Evolutionary conservation across 1,140 invertebrate genomes (phyloP), one percentile per base, ranked within the genome.

Genomic region (Protaetia brevitarsis): DNA sequence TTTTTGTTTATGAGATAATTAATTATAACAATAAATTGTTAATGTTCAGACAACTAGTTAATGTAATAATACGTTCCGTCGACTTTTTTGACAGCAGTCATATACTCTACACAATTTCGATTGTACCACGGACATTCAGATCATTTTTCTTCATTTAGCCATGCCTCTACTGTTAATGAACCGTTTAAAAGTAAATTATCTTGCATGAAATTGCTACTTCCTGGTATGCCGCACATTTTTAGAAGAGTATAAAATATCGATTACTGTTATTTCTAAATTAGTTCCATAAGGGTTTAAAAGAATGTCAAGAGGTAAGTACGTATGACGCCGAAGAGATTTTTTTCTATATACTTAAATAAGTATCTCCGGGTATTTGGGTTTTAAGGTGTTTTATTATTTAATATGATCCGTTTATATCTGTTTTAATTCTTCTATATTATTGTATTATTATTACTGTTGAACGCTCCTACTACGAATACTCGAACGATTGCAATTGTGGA

Each of bases 131-230:
- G 26, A 51, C 16, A 51, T 51, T 51, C 41, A 51, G 41, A 51
- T 51, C 41, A 51, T 51, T 51, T 51, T 51, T 51, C 41, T 51
- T 51, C 41, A 51, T 51, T 51, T 51, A 51, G 41, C 11, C 26
- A 51, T 23, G 41, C 41, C 19, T 51, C 41, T 51, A 19, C 2
- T 19, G 19, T 23, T 23, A 51, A 51, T 23, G 16, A 51, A 51
- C 41, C 41, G 7, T 51, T 51, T 51, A 21, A 51, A 51, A 51
- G 2, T 23, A 51, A 51, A 51, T 51, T 51, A 51, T 51, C 5
- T 51, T 19, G 19, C 41, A 23, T 51, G 41, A 51, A 51, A 51
- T 51, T 51, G 41, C 19, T 51, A 51, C 41, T 51, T 51, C 19
- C 41, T 51, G 41, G 41, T 51, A 23, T 51, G 26, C 19, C 26